These are phyloP conservation scores for Chloroceryle amazona DNA, from an alignment of 2,797 vertebrate species.

Conservation along the genomic window DNA sequence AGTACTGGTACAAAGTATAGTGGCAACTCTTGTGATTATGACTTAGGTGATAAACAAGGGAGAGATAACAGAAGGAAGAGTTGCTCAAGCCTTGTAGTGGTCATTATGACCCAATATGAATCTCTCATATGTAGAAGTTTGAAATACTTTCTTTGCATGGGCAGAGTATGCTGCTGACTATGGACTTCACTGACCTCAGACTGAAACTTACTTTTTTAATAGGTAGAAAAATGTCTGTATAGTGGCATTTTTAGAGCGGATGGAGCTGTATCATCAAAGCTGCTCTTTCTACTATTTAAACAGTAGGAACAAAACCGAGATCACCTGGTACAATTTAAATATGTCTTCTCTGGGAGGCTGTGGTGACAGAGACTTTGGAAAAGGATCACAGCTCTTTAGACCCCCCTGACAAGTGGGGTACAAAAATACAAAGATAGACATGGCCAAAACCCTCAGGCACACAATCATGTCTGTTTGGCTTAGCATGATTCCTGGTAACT, in stretches of 20 bases:
- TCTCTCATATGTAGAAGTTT: background rate
- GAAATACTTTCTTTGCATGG: background rate
- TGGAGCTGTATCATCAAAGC: background rate
- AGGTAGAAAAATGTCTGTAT: background rate
- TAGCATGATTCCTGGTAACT: background rate
- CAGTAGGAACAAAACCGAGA: background rate
- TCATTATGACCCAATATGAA: background rate
- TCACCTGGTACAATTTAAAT: background rate
- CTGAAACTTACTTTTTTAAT: background rate
- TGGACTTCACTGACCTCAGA: background rate
- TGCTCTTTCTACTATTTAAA: background rate
- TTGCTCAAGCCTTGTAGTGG: background rate
- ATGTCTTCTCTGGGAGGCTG: background rate
- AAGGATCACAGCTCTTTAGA: background rate
- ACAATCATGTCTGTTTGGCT: background rate
- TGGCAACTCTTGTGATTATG: background rate
- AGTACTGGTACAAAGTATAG: background rate
- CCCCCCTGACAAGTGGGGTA: background rate
- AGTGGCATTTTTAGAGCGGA: background rate
- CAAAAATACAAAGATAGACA: background rate
- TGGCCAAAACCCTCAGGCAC: background rate
- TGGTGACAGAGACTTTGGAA: background rate
- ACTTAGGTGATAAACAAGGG: background rate
- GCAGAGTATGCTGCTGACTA: background rate
- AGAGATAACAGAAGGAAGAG: background rate